These are phyloP conservation scores for Galerucella pusilla DNA, from an alignment of 2,888 invertebrate species.

Conservation along the genomic window DNA sequence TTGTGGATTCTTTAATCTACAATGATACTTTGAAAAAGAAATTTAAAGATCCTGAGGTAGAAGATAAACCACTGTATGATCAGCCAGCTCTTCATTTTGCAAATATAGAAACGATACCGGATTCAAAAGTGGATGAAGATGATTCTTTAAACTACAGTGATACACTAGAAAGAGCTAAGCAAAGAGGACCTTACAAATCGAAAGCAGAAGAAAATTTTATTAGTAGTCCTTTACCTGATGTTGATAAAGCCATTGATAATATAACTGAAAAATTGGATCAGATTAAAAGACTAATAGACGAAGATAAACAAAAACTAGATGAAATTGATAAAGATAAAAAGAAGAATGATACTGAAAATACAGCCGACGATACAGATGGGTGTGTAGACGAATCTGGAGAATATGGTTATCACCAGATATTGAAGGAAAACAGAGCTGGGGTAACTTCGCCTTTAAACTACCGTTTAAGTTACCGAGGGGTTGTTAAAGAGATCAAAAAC, in stretches of 20 bases:
- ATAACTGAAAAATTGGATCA: slow-evolving; percentile 27
- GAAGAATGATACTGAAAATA: background rate
- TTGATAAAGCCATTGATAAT: slow-evolving; percentile 17
- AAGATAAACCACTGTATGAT: background rate
- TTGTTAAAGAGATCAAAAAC: slow-evolving; percentile 54
- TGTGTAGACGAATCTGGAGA: slow-evolving; percentile 10
- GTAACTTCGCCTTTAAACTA: slow-evolving; percentile 48
- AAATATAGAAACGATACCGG: background rate
- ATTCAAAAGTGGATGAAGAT: slow-evolving; percentile 4
- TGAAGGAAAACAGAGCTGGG: slow-evolving; percentile 51
- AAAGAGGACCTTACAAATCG: slow-evolving; percentile 12
- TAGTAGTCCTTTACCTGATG: background rate
- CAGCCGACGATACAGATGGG: background rate
- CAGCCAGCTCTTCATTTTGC: background rate
- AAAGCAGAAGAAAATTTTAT: background rate
- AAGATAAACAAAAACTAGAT: slow-evolving; percentile 16
- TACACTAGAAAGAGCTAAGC: slow-evolving; percentile 39
- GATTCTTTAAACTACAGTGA: slow-evolving; percentile 48
- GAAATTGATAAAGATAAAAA: background rate
- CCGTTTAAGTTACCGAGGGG: slow-evolving; percentile 49
- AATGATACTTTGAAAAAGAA: slow-evolving; percentile 45
- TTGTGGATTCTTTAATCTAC: slow-evolving; percentile 43
- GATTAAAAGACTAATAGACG: slow-evolving; percentile 23
- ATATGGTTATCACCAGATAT: slow-evolving; percentile 42
- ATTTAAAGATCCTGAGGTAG: slow-evolving; percentile 1